Percentiles rank a stretch among this genome's conserved stretches.
Evolutionary conservation across 2,113 vertebrate genomes (phyloP).

Genomic region (Cyprinodon brontotheroides): DNA sequence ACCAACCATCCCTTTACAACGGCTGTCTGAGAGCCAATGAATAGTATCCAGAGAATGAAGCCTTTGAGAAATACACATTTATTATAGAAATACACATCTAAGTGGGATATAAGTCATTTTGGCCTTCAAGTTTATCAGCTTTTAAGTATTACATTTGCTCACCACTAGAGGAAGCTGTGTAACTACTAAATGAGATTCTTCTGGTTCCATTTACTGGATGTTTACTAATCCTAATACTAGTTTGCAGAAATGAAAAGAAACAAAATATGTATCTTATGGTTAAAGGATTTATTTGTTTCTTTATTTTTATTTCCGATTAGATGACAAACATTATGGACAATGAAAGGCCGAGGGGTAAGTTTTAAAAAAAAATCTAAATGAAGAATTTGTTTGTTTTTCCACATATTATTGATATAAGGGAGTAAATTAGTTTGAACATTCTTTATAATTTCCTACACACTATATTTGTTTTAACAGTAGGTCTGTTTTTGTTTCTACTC

Average conservation of each 20-base stretch:
- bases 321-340: constrained; percentile 13
- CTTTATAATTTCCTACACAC: not conserved
- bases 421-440: not conserved
- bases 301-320: constrained; percentile 30
- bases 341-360: constrained; percentile 35
- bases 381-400: too few species aligned
- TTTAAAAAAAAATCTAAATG: too few species aligned
- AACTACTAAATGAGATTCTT: not conserved
- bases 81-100: too few species aligned
- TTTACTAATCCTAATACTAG: not conserved
- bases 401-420: too few species aligned
- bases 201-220: not conserved
- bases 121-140: constrained; percentile 5
- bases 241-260: not conserved
- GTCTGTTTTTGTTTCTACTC: too few species aligned
- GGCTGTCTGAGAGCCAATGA: too few species aligned
- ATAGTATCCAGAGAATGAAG: too few species aligned
- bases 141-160: not conserved
- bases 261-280: not conserved
- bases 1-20: too few species aligned
- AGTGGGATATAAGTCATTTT: too few species aligned
- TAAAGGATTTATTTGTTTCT: not conserved
- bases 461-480: too few species aligned
- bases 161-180: constrained; percentile 41
- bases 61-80: too few species aligned